A percentile compares a stretch with the other conserved stretches of the same genome.
Evolutionary conservation across 2,888 invertebrate genomes (phyloP).

Genomic region (Macaria notata): DNA sequence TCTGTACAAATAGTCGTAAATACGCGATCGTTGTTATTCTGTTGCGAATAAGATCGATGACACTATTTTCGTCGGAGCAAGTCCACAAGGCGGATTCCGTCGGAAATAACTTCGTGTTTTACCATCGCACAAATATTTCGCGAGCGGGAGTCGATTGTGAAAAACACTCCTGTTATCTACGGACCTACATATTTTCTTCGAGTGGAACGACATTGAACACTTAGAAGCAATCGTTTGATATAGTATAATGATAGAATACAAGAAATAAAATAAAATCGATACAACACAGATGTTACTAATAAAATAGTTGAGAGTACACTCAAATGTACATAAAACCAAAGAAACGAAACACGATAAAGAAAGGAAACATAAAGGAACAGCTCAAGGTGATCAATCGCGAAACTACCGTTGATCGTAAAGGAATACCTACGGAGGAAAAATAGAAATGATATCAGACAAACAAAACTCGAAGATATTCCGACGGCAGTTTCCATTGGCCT

Average conservation of each 20-base stretch:
- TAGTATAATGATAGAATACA: constrained; percentile 42
- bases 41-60: constrained; percentile 73
- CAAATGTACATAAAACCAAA: too few relatives aligned
- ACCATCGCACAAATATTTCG: constrained; percentile 71
- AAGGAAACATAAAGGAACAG: not conserved
- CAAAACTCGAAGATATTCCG: constrained; percentile 30
- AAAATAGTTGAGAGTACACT: constrained; percentile 13
- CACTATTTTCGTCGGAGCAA: constrained; percentile 74
- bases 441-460: constrained; percentile 29
- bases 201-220: constrained; percentile 47
- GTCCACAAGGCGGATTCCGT: constrained; percentile 75
- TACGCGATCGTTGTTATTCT: constrained; percentile 60
- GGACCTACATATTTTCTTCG: constrained; percentile 40
- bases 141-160: constrained; percentile 63
- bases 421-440: constrained; percentile 1
- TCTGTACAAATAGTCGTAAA: constrained; percentile 56
- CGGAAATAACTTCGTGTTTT: constrained; percentile 73
- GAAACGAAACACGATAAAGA: not conserved
- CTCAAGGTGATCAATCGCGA: not conserved
- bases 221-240: constrained; percentile 42
- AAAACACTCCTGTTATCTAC: constrained; percentile 61
- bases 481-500: constrained; percentile 54
- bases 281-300: constrained; percentile 37
- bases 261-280: constrained; percentile 37
- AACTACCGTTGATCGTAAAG: too few relatives aligned